phyloP scores from a whole-genome alignment of 2,113 vertebrate genomes.

The cattle (Bos taurus) region ARS-UCD2.0 NC_037343.1:43238501-43239000 shows the following conservation, averaged over 20 bases:
- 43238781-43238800: not conserved
- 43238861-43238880: not conserved
- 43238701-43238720: not conserved
- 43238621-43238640: not conserved
- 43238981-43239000: not conserved
- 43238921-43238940: not conserved
- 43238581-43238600: not conserved
- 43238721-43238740: not conserved
- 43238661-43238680: slow-evolving; percentile 17
- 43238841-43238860: not conserved
- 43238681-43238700: not conserved
- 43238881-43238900: not conserved
- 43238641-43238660: not conserved
- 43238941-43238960: not conserved
- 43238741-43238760: slow-evolving; percentile 3
- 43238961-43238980: not conserved
- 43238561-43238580: not conserved
- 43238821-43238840: not conserved
- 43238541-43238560: not conserved
- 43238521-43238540: not conserved
- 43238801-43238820: slow-evolving; percentile 2
- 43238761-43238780: not conserved
- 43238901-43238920: not conserved
- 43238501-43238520: not conserved
- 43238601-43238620: not conserved